Evolutionary conservation across 2,888 invertebrate genomes (phyloP), one percentile per base, ranked within the genome.

Genomic region (Coremacera marginata): DNA sequence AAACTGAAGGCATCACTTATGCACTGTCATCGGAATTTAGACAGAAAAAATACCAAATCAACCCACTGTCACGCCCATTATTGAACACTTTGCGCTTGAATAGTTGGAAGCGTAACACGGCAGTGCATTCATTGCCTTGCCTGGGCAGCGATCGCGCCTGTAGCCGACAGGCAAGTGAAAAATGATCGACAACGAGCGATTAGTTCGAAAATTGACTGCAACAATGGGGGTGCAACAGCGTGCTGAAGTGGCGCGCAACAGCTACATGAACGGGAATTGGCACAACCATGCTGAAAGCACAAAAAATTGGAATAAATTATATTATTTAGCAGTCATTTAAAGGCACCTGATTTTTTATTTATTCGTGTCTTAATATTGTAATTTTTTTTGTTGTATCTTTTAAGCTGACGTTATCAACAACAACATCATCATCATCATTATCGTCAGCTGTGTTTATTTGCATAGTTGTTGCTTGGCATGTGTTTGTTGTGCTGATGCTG

Each of bases 371-470:
- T 25, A 27, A 7, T 19, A 14, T 68, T 70, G 63, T 72, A 31
- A 70, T 74, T 76, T 67, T 11, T 77, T 77, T 76, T 70, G 22
- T 80, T 77, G 71, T 78, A 78, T 77, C 63, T 77, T 68, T 70
- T 52, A 31, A 44, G 65, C 49, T 51, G 65, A n/a, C 51, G 63
- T 77, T 78, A 72, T 74, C 63, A 77, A 73, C 72, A 72, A 22
- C 25, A 74, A 75, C 14, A 79, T 75, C 67, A 76, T 57, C 68
- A 68, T 63, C n/a, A 75, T 55, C 27, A 78, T 70, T 70, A 70
- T 76, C 65, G 52, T 71, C 73, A 75, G 63, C 62, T 70, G 71
- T 22, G 22, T 22, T 60, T 19, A 9, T 19, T 25, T 19, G 19
- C 8, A 22, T 11, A 14, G 57, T 60, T 60, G 25, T 60, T 60